Conservation (phyloP, 1,140 invertebrate species). For the Lasioglossum baleicum region DNA sequence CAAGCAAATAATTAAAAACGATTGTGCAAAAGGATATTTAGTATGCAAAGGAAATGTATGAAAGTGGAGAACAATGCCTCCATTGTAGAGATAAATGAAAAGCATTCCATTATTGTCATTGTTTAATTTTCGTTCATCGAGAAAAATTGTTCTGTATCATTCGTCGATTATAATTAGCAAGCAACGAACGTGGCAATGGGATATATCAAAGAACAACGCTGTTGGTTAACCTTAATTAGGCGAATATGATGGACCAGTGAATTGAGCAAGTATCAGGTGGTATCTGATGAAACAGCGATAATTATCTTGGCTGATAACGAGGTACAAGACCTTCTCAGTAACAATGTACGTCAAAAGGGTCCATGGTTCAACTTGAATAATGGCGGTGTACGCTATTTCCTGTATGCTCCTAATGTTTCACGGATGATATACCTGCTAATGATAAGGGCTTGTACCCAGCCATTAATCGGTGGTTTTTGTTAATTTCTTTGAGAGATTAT, state of each 20-base stretch:
- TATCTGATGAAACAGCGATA: neutral
- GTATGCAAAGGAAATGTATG: no score
- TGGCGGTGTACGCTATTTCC: neutral
- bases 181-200: neutral
- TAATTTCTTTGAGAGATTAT: no score
- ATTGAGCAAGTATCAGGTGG: neutral
- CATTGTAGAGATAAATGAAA: no score
- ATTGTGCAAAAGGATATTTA: no score
- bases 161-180: no score
- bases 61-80: no score
- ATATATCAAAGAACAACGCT: neutral
- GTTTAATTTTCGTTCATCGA: no score
- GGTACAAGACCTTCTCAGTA: neutral
- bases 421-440: neutral
- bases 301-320: conserved; percentile 25
- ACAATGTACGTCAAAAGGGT: conserved; percentile 20
- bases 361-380: conserved; percentile 10
- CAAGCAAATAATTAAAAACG: no score
- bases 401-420: neutral
- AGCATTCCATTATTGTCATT: no score
- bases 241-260: neutral
- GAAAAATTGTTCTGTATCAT: no score
- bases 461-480: no score
- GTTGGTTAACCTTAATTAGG: neutral
- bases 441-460: neutral